Evolutionary conservation across 2,888 invertebrate genomes (phyloP).

Genomic region (Zhuqinia jingwanae): DNA sequence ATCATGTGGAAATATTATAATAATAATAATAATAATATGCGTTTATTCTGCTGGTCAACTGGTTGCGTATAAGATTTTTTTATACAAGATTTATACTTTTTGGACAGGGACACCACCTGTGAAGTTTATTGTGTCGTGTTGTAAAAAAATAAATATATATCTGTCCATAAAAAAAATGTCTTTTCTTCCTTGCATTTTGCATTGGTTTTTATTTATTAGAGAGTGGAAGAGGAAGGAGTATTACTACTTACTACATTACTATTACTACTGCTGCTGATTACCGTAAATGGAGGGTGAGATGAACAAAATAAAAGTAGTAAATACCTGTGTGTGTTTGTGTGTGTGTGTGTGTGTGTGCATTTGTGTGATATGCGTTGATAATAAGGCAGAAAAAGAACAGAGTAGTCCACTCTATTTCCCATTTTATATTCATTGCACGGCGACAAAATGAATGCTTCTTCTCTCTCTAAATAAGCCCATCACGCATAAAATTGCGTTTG

Average conservation of each 20-base stretch:
- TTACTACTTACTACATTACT: too few species aligned
- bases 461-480: neutral
- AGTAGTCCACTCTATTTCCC: conserved; percentile 50
- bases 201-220: conserved; percentile 10
- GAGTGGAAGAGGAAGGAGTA: neutral
- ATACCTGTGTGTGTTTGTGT: neutral
- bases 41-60: neutral
- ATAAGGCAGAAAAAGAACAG: neutral
- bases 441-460: neutral
- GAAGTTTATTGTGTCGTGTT: conserved; percentile 35
- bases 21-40: too few species aligned
- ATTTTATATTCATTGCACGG: conserved; percentile 49
- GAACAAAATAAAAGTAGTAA: conserved; percentile 16
- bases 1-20: neutral
- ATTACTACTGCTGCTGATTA: conserved; percentile 44
- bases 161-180: conserved; percentile 18
- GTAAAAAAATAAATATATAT: conserved; percentile 8
- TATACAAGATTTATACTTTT: neutral
- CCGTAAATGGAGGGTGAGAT: conserved; percentile 58
- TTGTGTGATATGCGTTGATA: conserved; percentile 26
- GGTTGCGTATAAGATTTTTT: neutral
- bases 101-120: conserved; percentile 47
- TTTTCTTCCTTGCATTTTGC: conserved; percentile 35
- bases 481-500: conserved; percentile 14
- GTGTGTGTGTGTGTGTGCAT: neutral